Conservation (phyloP, 2,888 invertebrate genomes). For the Nowickia ferox region DNA sequence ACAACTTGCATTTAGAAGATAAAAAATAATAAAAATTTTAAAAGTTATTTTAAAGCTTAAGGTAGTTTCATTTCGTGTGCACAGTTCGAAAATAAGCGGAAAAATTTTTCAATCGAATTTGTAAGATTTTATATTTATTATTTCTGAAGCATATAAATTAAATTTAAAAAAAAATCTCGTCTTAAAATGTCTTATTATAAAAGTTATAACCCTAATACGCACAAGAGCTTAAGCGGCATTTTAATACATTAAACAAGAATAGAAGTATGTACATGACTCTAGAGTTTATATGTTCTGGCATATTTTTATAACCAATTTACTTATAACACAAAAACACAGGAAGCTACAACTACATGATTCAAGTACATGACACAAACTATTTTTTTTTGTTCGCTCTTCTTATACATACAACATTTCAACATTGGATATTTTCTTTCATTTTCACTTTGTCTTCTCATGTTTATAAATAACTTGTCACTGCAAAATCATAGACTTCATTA, state of each 20-base stretch:
- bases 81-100: too few relatives aligned
- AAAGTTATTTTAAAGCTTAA: too few relatives aligned
- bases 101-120: too few relatives aligned
- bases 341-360: slow-evolving; percentile 28
- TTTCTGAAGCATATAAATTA: too few relatives aligned
- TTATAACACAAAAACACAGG: slow-evolving; percentile 21
- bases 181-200: neutral
- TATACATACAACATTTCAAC: neutral
- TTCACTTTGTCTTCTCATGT: neutral
- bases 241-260: neutral
- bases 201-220: neutral
- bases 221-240: neutral
- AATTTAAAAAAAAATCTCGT: too few relatives aligned
- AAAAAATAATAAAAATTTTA: too few relatives aligned
- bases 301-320: slow-evolving; percentile 21
- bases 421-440: slow-evolving; percentile 14
- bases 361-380: slow-evolving; percentile 24
- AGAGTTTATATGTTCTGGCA: neutral
- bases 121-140: too few relatives aligned
- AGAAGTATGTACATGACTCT: neutral
- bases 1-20: too few relatives aligned
- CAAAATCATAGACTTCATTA: slow-evolving; percentile 12
- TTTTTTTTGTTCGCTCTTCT: slow-evolving; percentile 7
- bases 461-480: slow-evolving; percentile 56
- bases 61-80: too few relatives aligned